Evolutionary conservation across 2,113 vertebrate genomes (phyloP).

Genomic region (Parus major): DNA sequence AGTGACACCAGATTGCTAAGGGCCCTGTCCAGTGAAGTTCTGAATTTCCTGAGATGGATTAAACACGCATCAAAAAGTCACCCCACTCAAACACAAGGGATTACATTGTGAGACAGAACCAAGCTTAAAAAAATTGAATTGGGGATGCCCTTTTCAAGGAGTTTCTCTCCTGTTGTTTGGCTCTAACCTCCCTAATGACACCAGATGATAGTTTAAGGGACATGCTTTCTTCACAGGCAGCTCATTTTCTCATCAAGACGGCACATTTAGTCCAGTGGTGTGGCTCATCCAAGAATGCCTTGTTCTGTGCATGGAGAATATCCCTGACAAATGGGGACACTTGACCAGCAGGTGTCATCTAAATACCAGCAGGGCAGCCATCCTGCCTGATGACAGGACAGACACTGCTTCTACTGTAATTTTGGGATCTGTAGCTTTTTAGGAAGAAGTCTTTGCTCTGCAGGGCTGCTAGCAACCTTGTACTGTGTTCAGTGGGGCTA

Average conservation of each 20-base stretch:
- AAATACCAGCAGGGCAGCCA: not conserved
- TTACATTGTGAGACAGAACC: not conserved
- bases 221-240: not conserved
- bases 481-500: not conserved
- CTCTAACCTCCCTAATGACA: not conserved
- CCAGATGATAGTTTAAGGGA: not conserved
- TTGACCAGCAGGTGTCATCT: constrained; percentile 30
- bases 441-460: not conserved
- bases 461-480: not conserved
- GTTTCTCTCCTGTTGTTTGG: not conserved
- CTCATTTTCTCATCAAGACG: not conserved
- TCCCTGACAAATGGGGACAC: not conserved
- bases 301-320: not conserved
- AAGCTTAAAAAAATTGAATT: not conserved
- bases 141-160: not conserved
- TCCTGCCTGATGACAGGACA: not conserved
- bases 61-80: not conserved
- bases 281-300: not conserved
- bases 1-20: not conserved
- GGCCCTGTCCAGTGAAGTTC: not conserved
- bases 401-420: not conserved
- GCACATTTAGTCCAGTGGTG: not conserved
- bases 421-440: not conserved
- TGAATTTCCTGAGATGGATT: not conserved
- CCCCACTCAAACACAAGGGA: not conserved